phyloP scores from a whole-genome alignment of 1,140 invertebrate species.

The Drosophila hydei region DNA sequence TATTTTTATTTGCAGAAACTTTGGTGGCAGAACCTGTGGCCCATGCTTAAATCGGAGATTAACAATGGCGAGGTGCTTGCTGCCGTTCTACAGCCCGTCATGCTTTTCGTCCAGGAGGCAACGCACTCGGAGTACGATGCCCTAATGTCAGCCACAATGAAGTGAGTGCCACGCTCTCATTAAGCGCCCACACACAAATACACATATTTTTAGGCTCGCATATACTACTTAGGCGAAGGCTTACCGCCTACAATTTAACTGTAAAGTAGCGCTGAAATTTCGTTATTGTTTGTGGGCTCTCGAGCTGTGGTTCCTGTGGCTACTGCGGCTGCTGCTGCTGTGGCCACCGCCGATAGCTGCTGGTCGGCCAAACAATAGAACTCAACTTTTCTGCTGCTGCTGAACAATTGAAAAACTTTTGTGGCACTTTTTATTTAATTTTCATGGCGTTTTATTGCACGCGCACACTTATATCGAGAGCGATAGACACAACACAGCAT shows the following conservation, averaged over 20 bases:
- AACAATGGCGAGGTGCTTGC: slow-evolving; percentile 93
- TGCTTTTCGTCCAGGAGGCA: slow-evolving; percentile 94
- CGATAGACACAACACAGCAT: neutral
- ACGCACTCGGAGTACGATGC: slow-evolving; percentile 92
- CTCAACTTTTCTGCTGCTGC: slow-evolving; percentile 50
- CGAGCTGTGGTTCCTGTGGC: slow-evolving; percentile 16
- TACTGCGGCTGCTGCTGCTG: neutral
- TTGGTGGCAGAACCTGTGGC: slow-evolving; percentile 97
- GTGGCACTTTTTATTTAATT: slow-evolving; percentile 77
- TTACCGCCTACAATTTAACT: slow-evolving; percentile 26
- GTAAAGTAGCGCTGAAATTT: slow-evolving; percentile 24
- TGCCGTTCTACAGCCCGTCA: slow-evolving; percentile 93
- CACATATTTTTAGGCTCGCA: neutral
- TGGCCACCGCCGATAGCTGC: slow-evolving; percentile 2
- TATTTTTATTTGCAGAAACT: slow-evolving; percentile 90
- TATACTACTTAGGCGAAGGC: slow-evolving; percentile 9
- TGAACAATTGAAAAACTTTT: slow-evolving; percentile 80
- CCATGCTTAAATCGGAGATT: slow-evolving; percentile 93
- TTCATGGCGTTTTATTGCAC: slow-evolving; percentile 71
- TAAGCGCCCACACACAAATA: slow-evolving; percentile 17
- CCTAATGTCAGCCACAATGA: slow-evolving; percentile 92
- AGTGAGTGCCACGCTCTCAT: slow-evolving; percentile 84
- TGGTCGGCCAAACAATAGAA: slow-evolving; percentile 46
- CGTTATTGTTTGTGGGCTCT: slow-evolving; percentile 37
- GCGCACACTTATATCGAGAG: slow-evolving; percentile 12